These are phyloP conservation scores for Cacoxenus indagator DNA, from an alignment of 2,888 invertebrate genomes.

Conservation along the genomic window DNA sequence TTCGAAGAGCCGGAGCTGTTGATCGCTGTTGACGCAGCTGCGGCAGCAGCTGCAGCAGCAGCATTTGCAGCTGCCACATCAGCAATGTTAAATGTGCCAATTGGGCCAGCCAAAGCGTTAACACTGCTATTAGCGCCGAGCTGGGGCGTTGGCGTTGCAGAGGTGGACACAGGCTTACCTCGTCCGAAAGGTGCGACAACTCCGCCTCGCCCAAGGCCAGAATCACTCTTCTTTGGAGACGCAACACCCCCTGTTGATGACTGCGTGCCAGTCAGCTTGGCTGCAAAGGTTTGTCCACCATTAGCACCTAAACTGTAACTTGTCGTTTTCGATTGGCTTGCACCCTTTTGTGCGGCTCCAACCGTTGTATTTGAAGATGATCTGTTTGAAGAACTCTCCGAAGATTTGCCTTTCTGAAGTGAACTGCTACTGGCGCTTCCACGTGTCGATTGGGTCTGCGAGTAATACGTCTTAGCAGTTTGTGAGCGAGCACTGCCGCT, in stretches of 20 bases:
- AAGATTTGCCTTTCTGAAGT: constrained; percentile 17
- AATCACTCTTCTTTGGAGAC: constrained; percentile 59
- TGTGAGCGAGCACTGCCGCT: constrained; percentile 52
- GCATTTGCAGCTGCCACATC: constrained; percentile 65
- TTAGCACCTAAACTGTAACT: constrained; percentile 17
- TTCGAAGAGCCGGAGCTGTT: constrained; percentile 29
- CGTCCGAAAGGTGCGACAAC: constrained; percentile 65
- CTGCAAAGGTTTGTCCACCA: constrained; percentile 67
- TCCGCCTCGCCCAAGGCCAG: constrained; percentile 56
- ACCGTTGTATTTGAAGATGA: constrained; percentile 41
- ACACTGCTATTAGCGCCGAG: constrained; percentile 40
- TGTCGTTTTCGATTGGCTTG: constrained; percentile 32
- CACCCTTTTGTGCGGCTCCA: constrained; percentile 73
- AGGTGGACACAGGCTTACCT: constrained; percentile 58
- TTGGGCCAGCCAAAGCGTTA: constrained; percentile 66
- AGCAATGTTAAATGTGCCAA: constrained; percentile 69
- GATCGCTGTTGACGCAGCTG: constrained; percentile 29
- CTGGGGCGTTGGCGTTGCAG: constrained; percentile 37
- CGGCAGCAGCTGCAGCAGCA: constrained; percentile 57
- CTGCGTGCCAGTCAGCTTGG: constrained; percentile 72
- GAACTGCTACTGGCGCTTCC: constrained; percentile 33
- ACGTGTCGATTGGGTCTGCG: constrained; percentile 43
- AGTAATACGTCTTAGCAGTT: constrained; percentile 62
- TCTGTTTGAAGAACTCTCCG: constrained; percentile 43
- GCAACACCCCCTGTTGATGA: constrained; percentile 18